Evolutionary conservation across 2,113 vertebrate genomes (phyloP).

Genomic region (Naja naja): DNA sequence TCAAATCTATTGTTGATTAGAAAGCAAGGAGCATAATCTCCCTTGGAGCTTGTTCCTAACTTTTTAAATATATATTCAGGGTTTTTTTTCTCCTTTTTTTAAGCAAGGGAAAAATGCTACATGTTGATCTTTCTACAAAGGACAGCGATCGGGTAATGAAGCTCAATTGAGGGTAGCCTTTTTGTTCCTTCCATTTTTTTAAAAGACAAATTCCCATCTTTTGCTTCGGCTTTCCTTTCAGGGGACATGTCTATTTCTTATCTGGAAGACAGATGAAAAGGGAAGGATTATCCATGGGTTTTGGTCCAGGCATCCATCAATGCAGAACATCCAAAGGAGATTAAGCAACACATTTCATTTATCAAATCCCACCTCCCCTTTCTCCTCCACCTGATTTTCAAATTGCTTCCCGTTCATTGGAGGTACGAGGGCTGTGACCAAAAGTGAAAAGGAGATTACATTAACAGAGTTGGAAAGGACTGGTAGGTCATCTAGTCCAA

Average conservation of each 20-base stretch:
- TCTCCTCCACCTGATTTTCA: background rate
- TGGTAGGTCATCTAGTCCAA: too few species aligned
- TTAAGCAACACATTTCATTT: background rate
- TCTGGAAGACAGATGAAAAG: too few species aligned
- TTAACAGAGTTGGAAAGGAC: too few species aligned
- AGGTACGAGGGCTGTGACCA: background rate
- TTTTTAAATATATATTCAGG: background rate
- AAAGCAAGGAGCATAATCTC: slow-evolving; percentile 33
- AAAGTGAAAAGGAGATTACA: background rate
- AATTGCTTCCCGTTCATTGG: background rate
- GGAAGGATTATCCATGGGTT: background rate
- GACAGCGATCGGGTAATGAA: background rate
- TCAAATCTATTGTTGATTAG: slow-evolving; percentile 49
- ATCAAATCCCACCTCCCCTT: background rate
- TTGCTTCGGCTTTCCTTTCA: background rate
- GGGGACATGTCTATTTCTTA: background rate
- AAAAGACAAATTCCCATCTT: background rate
- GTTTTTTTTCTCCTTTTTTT: background rate
- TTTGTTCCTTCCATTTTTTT: background rate
- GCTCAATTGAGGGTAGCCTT: background rate
- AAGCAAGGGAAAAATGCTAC: background rate
- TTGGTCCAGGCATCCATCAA: background rate
- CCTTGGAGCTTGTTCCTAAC: slow-evolving; percentile 33
- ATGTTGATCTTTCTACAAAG: background rate
- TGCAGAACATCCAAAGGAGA: background rate